phyloP scores from a whole-genome alignment of 2,888 invertebrate genomes.

The Tupiocoris notatus region DNA sequence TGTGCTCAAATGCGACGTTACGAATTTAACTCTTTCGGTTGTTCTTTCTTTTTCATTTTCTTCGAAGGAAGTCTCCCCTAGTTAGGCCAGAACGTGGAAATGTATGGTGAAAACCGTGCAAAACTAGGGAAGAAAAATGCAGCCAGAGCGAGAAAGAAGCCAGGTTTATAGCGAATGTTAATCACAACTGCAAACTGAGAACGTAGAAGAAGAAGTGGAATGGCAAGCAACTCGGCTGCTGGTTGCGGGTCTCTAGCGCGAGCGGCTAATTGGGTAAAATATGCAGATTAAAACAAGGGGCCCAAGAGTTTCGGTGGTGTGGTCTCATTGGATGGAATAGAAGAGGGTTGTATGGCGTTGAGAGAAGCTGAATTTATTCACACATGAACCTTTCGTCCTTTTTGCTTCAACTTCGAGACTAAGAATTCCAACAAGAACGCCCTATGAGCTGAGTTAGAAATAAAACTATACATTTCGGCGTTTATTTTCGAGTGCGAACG shows the following conservation, averaged over 20 bases:
- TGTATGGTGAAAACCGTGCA: no score
- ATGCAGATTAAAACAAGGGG: conserved; percentile 16
- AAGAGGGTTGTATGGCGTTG: neutral
- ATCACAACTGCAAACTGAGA: conserved; percentile 14
- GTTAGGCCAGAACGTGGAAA: no score
- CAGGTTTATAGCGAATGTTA: conserved; percentile 12
- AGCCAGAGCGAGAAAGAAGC: neutral
- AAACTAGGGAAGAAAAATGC: no score
- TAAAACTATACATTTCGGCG: no score
- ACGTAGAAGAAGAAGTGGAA: conserved; percentile 3
- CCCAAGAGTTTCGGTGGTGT: conserved; percentile 5
- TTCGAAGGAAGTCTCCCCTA: no score
- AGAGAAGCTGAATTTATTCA: conserved; percentile 12
- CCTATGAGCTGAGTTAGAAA: no score
- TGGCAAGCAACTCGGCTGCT: neutral
- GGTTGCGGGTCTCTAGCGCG: neutral
- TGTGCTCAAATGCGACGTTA: no score
- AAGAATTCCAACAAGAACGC: no score
- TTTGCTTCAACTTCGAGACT: no score
- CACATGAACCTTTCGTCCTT: conserved; percentile 3
- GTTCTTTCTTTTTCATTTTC: no score
- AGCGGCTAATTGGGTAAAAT: conserved; percentile 13
- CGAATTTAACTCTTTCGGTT: no score
- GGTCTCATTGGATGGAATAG: neutral
- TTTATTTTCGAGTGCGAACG: no score